Conservation (phyloP, 2,113 vertebrate genomes). For the Tautogolabrus adspersus region DNA sequence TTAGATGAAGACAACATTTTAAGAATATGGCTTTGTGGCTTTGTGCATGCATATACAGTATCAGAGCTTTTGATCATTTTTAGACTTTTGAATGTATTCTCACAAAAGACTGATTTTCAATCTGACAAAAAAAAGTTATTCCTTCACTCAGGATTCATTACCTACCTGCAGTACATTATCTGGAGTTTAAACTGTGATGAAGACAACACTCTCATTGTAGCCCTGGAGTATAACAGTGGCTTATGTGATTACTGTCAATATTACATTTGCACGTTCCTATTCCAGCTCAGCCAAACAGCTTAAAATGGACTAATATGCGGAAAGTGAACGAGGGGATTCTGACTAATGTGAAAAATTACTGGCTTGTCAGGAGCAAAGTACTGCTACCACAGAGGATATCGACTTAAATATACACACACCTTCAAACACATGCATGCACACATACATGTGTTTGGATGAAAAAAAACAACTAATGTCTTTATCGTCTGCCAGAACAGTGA, state of each 20-base stretch:
- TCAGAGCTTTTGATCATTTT: too few species aligned
- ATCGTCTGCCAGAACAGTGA: too few species aligned
- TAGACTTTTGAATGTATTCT: too few species aligned
- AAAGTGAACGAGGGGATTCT: conserved; percentile 9
- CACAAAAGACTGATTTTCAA: too few species aligned
- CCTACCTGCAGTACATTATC: neutral
- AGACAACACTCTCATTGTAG: neutral
- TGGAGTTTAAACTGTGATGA: neutral
- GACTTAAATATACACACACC: neutral
- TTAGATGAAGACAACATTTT: too few species aligned
- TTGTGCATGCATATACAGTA: too few species aligned
- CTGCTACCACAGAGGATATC: neutral
- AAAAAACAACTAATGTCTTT: neutral
- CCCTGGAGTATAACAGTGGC: neutral
- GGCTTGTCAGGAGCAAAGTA: neutral
- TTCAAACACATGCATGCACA: neutral
- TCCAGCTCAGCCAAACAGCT: neutral
- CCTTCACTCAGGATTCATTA: neutral
- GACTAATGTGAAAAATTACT: conserved; percentile 12
- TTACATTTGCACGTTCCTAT: neutral
- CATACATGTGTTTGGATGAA: neutral
- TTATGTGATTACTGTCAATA: conserved; percentile 3
- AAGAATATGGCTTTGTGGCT: too few species aligned
- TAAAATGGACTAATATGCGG: conserved; percentile 11
- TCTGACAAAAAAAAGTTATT: neutral